A percentile compares a stretch with the other conserved stretches of the same genome.
Evolutionary conservation across 2,888 invertebrate genomes (phyloP).

Genomic region (Drosophila lacicola): DNA sequence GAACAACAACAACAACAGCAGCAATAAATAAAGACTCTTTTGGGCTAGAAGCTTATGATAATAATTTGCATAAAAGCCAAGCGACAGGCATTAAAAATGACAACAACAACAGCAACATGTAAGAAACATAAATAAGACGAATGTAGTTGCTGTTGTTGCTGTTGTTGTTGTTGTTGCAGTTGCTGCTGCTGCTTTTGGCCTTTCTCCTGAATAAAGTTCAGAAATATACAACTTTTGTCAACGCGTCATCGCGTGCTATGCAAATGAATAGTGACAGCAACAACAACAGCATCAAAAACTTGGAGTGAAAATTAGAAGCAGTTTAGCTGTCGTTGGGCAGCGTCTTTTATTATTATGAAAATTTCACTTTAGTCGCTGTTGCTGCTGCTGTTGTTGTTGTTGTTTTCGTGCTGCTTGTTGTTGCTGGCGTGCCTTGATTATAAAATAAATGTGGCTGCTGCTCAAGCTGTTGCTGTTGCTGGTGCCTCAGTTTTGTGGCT

Average conservation of each 20-base stretch:
- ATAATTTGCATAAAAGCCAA: slow-evolving; percentile 50
- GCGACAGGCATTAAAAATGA: slow-evolving; percentile 30
- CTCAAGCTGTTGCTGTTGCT: slow-evolving; percentile 9
- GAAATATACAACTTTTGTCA: slow-evolving; percentile 47
- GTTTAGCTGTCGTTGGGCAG: slow-evolving; percentile 47
- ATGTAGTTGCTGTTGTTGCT: slow-evolving; percentile 15
- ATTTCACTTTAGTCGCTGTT: slow-evolving; percentile 50
- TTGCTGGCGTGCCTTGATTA: slow-evolving; percentile 53
- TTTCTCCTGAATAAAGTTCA: slow-evolving; percentile 48
- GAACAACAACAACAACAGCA: background rate
- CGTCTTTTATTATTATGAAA: slow-evolving; percentile 48
- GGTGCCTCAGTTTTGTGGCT: slow-evolving; percentile 28
- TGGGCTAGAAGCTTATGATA: slow-evolving; percentile 19
- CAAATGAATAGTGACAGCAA: slow-evolving; percentile 30
- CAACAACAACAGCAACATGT: slow-evolving; percentile 18
- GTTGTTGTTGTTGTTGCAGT: slow-evolving; percentile 25
- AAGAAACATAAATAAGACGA: slow-evolving; percentile 43
- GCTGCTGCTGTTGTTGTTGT: slow-evolving; percentile 21
- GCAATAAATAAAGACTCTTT: background rate
- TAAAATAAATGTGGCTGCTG: slow-evolving; percentile 36
- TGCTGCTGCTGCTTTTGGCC: slow-evolving; percentile 37
- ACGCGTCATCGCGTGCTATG: slow-evolving; percentile 28
- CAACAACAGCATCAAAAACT: slow-evolving; percentile 7
- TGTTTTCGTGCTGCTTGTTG: slow-evolving; percentile 26
- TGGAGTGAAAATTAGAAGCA: slow-evolving; percentile 46